Base-by-base conservation (phyloP, 1,140 invertebrate genomes). In the Aethina tumida region DNA sequence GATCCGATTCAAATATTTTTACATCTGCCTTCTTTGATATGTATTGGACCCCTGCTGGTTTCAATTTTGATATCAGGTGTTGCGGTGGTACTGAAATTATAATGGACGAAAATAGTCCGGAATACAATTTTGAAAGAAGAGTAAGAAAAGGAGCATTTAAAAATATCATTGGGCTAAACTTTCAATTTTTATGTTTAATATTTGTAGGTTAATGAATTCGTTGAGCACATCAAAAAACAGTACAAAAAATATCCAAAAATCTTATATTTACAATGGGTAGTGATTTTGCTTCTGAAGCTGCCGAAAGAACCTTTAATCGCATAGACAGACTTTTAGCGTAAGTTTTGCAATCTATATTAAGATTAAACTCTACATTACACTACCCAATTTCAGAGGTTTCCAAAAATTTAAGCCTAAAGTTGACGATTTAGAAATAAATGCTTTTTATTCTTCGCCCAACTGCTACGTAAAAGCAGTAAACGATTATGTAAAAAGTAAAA, bases 361-460 rank as follows among this genome's bases (percentile, higher is more conserved):
- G n/a, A n/a, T n/a, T n/a, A n/a, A n/a, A n/a, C n/a, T n/a, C n/a
- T n/a, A n/a, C n/a, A n/a, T n/a, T n/a, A n/a, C n/a, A n/a, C n/a
- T n/a, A n/a, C n/a, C n/a, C n/a, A n/a, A n/a, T n/a, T n/a, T n/a
- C n/a, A n/a, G n/a, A n/a, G n/a, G n/a, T n/a, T n/a, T n/a, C n/a
- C n/a, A 35, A n/a, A 12, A 17, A 30, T 15, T 17, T 17, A 45
- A 14, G 10, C 24, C 14, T 9, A n/a, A n/a, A n/a, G n/a, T n/a
- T n/a, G 63, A 35, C 33, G 53, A 60, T 3, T 63, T 64, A 12
- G 47, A 64, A 74, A 73, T 86, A 2, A 81, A 84, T 55, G 60
- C 82, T 10, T 65, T 86, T 33, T 88, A 85, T 56, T 85, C 81
- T 8, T 83, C 81, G 0, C 82, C 82, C 10, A 76, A 78, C 15